Percentiles rank a stretch among this genome's conserved stretches.
Evolutionary conservation across 2,113 vertebrate species (phyloP).

Genomic region (Oryzias javanicus): DNA sequence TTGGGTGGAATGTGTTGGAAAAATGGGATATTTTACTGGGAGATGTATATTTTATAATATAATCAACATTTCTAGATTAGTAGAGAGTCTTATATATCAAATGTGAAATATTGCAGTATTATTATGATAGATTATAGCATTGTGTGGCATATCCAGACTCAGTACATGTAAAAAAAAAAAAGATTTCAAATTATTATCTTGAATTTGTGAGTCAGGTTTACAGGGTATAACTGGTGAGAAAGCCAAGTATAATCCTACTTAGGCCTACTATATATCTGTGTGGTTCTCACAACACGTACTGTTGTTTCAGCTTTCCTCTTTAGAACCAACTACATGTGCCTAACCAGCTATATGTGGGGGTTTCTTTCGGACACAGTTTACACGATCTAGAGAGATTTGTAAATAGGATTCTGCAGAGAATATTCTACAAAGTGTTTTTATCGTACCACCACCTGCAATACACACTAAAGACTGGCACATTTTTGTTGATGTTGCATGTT

Average conservation of each 20-base stretch:
- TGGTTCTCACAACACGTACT: conserved; percentile 61
- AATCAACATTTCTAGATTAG: conserved; percentile 80
- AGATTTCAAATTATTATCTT: conserved; percentile 55
- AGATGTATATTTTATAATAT: conserved; percentile 84
- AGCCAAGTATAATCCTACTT: conserved; percentile 64
- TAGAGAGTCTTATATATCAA: conserved; percentile 70
- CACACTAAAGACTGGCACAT: conserved; percentile 42
- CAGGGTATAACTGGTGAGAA: conserved; percentile 70
- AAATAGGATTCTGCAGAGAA: conserved; percentile 66
- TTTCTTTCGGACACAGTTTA: conserved; percentile 74
- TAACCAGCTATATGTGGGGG: conserved; percentile 77
- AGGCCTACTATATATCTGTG: conserved; percentile 56
- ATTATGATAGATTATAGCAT: conserved; percentile 66
- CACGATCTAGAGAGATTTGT: conserved; percentile 54
- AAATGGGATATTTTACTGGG: conserved; percentile 77
- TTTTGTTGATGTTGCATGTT: conserved; percentile 73
- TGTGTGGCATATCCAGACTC: conserved; percentile 69
- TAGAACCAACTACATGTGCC: conserved; percentile 78
- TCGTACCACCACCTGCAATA: conserved; percentile 60
- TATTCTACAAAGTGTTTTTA: conserved; percentile 64
- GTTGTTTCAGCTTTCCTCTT: conserved; percentile 57
- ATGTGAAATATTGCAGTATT: conserved; percentile 70
- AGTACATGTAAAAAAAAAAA: conserved; percentile 59
- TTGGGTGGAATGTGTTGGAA: conserved; percentile 55
- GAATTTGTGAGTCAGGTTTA: conserved; percentile 64